Percentiles rank a stretch among this genome's conserved stretches.
Evolutionary conservation across 2,113 vertebrate genomes (phyloP).

Genomic region (Sterna hirundo): DNA sequence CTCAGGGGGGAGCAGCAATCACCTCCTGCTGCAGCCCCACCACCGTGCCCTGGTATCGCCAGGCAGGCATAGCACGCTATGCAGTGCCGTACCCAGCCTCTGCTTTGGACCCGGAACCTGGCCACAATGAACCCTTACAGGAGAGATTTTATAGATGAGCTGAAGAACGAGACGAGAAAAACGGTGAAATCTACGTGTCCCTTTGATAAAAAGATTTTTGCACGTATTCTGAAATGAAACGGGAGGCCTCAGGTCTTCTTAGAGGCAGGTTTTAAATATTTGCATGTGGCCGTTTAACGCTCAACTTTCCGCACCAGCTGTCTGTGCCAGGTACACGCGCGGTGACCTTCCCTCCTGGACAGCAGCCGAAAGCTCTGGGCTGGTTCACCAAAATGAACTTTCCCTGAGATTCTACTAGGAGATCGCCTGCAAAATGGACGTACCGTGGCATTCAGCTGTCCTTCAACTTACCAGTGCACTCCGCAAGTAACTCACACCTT

Average conservation of each 20-base stretch:
- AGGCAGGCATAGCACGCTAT: accelerated
- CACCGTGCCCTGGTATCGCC: accelerated
- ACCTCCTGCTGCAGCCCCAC: too few species aligned
- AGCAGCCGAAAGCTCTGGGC: neutral
- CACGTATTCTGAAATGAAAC: neutral
- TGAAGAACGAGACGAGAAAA: neutral
- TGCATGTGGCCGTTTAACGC: neutral
- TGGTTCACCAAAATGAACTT: neutral
- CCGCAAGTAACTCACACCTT: accelerated
- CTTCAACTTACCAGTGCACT: accelerated
- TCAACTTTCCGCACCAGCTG: neutral
- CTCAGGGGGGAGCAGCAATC: neutral
- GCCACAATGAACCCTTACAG: neutral
- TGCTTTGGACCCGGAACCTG: neutral
- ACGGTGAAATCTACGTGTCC: accelerated
- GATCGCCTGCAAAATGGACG: accelerated
- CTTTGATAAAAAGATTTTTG: neutral
- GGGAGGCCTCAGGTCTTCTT: neutral
- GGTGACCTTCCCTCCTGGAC: neutral
- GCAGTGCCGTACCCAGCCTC: accelerated
- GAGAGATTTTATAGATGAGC: neutral
- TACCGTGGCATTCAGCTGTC: accelerated
- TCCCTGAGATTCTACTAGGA: neutral
- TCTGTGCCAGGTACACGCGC: neutral
- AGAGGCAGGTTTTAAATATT: neutral